Evolutionary conservation across 1,140 invertebrate genomes (phyloP).

Genomic region (Drosophila persimilis): DNA sequence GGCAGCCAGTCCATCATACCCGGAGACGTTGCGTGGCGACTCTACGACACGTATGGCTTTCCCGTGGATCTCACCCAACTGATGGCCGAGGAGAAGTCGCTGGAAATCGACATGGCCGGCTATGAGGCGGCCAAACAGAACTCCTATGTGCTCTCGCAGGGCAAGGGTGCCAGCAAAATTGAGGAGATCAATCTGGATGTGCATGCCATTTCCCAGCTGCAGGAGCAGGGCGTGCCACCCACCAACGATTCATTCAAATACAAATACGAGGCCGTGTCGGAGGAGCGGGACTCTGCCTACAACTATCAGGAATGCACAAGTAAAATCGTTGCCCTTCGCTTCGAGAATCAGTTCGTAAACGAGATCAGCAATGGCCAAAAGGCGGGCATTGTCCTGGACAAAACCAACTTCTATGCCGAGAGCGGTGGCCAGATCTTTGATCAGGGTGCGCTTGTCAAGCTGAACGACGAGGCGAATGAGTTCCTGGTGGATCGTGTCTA

Average conservation of each 20-base stretch:
- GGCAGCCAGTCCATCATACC: conserved; percentile 87
- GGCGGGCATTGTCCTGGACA: conserved; percentile 96
- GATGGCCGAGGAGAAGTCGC: conserved; percentile 98
- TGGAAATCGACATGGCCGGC: conserved; percentile 92
- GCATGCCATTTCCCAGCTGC: conserved; percentile 96
- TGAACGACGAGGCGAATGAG: conserved; percentile 93
- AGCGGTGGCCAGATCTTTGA: conserved; percentile 99
- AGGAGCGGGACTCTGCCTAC: conserved; percentile 88
- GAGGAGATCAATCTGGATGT: conserved; percentile 96
- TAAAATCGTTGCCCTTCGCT: conserved; percentile 89
- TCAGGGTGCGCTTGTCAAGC: conserved; percentile 96
- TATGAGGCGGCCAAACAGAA: conserved; percentile 97
- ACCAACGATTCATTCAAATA: conserved; percentile 98
- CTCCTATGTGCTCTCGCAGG: conserved; percentile 95
- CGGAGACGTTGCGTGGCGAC: conserved; percentile 97
- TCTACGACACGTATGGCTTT: conserved; percentile 99
- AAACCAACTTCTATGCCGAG: conserved; percentile 98
- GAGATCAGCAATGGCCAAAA: conserved; percentile 92
- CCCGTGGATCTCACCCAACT: conserved; percentile 98
- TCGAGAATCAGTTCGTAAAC: conserved; percentile 94
- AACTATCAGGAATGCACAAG: conserved; percentile 87
- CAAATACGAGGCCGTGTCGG: conserved; percentile 89
- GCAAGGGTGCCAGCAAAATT: conserved; percentile 89
- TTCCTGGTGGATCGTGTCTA: conserved; percentile 97
- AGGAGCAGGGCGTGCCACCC: conserved; percentile 89